A percentile compares a stretch with the other conserved stretches of the same genome.
Evolutionary conservation across 2,888 invertebrate genomes (phyloP).

Genomic region (Drosophila pegasa): DNA sequence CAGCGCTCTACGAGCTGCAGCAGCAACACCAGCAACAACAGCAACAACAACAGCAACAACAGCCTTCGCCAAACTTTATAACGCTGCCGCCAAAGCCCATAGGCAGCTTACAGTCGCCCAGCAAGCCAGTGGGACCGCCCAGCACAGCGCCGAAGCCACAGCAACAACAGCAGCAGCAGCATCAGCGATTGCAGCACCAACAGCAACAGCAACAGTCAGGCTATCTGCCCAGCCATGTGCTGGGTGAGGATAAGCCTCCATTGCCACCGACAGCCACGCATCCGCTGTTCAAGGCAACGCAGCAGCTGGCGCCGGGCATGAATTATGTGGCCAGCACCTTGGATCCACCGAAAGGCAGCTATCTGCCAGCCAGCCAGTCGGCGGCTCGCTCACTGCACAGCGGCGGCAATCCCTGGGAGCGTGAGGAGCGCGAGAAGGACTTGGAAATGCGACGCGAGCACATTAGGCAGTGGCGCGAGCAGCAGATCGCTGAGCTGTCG

Average conservation of each 20-base stretch:
- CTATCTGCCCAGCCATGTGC: conserved; percentile 47
- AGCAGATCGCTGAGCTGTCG: conserved; percentile 93
- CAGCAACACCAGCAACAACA: conserved; percentile 57
- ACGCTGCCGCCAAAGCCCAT: conserved; percentile 79
- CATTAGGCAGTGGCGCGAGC: conserved; percentile 92
- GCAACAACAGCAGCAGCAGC: conserved; percentile 54
- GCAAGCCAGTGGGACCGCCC: conserved; percentile 83
- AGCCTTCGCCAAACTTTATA: conserved; percentile 82
- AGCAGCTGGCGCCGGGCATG: conserved; percentile 78
- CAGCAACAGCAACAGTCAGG: conserved; percentile 43
- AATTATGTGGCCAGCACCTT: conserved; percentile 90
- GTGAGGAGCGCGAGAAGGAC: conserved; percentile 95
- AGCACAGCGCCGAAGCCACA: conserved; percentile 71
- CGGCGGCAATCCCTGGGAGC: conserved; percentile 94
- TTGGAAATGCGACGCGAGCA: conserved; percentile 89
- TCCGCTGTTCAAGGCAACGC: conserved; percentile 87
- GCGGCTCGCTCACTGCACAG: conserved; percentile 58
- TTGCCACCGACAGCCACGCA: conserved; percentile 90
- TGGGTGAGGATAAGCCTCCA: conserved; percentile 86
- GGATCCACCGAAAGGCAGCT: conserved; percentile 91
- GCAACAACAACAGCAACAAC: conserved; percentile 84
- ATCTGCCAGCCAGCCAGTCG: conserved; percentile 86
- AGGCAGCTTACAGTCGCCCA: conserved; percentile 71
- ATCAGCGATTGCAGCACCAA: conserved; percentile 42
- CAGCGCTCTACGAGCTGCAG: conserved; percentile 83